Evolutionary conservation across 2,888 invertebrate species (phyloP).

Genomic region (Philhelius pedissequus): DNA sequence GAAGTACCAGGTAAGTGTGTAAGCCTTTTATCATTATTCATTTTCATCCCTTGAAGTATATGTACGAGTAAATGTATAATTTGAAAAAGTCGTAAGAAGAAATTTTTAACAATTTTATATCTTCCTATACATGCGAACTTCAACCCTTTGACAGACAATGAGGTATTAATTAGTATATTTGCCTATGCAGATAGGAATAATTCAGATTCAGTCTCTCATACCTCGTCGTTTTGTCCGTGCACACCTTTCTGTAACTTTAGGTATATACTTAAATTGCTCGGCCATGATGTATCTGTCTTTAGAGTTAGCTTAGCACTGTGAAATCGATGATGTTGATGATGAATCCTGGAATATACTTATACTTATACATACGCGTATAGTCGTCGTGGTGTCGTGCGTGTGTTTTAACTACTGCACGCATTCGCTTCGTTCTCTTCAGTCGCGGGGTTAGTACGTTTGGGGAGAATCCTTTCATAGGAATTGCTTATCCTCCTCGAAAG

Average conservation of each 20-base stretch:
- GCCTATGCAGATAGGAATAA: background rate
- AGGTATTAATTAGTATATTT: conserved; percentile 44
- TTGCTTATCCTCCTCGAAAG: conserved; percentile 16
- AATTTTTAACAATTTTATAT: background rate
- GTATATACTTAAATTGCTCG: conserved; percentile 39
- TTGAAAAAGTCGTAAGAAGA: background rate
- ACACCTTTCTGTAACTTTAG: conserved; percentile 18
- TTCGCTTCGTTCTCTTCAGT: conserved; percentile 28
- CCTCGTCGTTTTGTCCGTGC: background rate
- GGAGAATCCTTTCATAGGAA: conserved; percentile 37
- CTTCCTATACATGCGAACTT: background rate
- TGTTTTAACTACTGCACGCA: conserved; percentile 47
- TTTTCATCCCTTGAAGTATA: background rate
- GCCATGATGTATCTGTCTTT: background rate
- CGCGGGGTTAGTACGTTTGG: background rate
- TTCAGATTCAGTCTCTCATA: background rate
- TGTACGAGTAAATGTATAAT: too few species aligned
- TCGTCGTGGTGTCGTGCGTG: conserved; percentile 18
- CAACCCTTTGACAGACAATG: background rate
- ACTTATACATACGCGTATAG: background rate
- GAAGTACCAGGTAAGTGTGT: conserved; percentile 88
- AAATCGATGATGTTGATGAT: conserved; percentile 50
- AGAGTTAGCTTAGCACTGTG: background rate
- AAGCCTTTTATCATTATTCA: background rate
- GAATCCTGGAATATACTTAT: background rate